Evolutionary conservation across 1,140 invertebrate species (phyloP).

Genomic region (Drosophila dunni): DNA sequence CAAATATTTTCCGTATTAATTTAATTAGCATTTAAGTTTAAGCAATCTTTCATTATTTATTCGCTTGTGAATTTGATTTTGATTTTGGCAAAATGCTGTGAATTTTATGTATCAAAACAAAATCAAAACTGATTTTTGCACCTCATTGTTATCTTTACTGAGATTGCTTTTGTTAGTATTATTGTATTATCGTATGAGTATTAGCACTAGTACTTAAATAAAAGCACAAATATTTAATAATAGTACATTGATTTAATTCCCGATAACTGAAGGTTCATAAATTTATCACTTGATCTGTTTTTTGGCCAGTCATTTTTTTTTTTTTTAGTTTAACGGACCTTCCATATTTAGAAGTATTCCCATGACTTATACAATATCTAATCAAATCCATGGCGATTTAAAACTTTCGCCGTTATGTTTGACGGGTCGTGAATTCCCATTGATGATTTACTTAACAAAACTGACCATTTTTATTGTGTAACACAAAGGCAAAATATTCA

Average conservation of each 20-base stretch:
- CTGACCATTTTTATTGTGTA: slow-evolving; percentile 12
- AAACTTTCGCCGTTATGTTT: slow-evolving; percentile 38
- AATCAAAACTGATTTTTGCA: slow-evolving; percentile 41
- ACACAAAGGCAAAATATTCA: slow-evolving; percentile 19
- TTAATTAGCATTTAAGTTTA: slow-evolving; percentile 79
- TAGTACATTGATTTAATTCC: slow-evolving; percentile 1
- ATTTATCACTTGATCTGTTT: background rate
- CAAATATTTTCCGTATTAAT: slow-evolving; percentile 60
- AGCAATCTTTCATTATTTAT: slow-evolving; percentile 56
- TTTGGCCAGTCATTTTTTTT: slow-evolving; percentile 21
- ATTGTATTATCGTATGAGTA: slow-evolving; percentile 55
- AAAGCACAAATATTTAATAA: slow-evolving; percentile 32
- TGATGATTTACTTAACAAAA: slow-evolving; percentile 20
- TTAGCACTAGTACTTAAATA: slow-evolving; percentile 64
- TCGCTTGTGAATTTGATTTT: slow-evolving; percentile 50
- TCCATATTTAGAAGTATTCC: slow-evolving; percentile 20
- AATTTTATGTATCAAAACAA: slow-evolving; percentile 49
- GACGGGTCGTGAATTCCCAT: slow-evolving; percentile 35
- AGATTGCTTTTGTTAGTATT: slow-evolving; percentile 68
- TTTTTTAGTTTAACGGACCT: background rate
- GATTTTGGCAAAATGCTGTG: slow-evolving; percentile 48
- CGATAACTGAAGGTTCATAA: background rate
- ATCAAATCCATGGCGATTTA: slow-evolving; percentile 31
- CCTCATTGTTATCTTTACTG: slow-evolving; percentile 40
- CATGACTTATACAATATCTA: slow-evolving; percentile 30